Evolutionary conservation across 2,888 invertebrate species (phyloP).

Genomic region (Frankliniella fusca): DNA sequence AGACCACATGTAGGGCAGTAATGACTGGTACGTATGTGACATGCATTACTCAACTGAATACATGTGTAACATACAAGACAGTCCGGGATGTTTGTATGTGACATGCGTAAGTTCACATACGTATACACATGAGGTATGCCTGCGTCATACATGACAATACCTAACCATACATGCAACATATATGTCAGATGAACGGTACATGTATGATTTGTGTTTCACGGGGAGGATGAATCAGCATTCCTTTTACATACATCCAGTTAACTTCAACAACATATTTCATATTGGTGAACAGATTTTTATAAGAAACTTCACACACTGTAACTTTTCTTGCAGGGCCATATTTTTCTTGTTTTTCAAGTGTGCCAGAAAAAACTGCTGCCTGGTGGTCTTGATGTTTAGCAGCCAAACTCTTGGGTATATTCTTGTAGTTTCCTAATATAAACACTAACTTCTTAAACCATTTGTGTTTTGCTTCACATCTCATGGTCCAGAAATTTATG

Average conservation of each 20-base stretch:
- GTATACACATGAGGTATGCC: no score
- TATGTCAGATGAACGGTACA: no score
- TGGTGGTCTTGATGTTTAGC: neutral
- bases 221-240: neutral
- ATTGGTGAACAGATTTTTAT: neutral
- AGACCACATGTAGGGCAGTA: no score
- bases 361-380: neutral
- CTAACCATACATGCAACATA: no score
- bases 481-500: neutral
- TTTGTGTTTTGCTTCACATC: slow-evolving; percentile 27
- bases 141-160: no score
- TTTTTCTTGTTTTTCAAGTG: neutral
- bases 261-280: neutral
- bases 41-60: no score
- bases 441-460: neutral
- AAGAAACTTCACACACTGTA: neutral
- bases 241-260: neutral
- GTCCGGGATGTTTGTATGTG: no score
- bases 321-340: neutral
- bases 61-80: no score
- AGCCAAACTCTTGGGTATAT: neutral
- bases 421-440: slow-evolving; percentile 1
- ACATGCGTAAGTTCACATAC: no score
- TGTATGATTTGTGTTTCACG: no score
- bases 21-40: no score